phyloP scores from a whole-genome alignment of 2,797 vertebrate species.

The Aotus griseimembra region DNA sequence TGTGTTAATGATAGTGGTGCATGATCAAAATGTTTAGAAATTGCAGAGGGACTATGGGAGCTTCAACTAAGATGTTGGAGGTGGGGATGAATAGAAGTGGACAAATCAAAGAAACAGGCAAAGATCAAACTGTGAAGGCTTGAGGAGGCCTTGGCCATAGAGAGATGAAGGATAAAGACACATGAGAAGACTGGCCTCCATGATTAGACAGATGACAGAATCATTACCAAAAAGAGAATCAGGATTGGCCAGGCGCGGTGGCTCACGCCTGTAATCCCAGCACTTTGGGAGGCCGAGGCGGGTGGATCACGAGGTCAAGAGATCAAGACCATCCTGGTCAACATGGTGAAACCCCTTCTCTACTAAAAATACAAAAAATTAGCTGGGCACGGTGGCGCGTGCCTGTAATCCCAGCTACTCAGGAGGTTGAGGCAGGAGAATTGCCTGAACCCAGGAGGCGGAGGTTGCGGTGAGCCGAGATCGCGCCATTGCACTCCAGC shows the following conservation, averaged over 20 bases:
- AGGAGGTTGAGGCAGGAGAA: no score
- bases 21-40: not conserved
- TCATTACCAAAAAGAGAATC: not conserved
- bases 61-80: not conserved
- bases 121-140: not conserved
- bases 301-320: no score
- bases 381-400: no score
- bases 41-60: not conserved
- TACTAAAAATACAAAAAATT: no score
- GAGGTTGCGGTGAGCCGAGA: no score
- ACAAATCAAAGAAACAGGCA: not conserved
- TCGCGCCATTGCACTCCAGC: no score
- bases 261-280: no score
- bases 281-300: no score
- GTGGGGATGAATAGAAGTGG: not conserved
- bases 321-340: no score
- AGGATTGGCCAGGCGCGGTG: not conserved
- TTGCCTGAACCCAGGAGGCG: no score
- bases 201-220: not conserved
- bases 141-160: not conserved
- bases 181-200: not conserved
- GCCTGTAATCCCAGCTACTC: no score
- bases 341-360: no score
- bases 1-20: not conserved
- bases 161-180: not conserved